Evolutionary conservation across 2,797 vertebrate genomes (phyloP), one percentile per base, ranked within the genome.

Genomic region (Valencia hispanica): DNA sequence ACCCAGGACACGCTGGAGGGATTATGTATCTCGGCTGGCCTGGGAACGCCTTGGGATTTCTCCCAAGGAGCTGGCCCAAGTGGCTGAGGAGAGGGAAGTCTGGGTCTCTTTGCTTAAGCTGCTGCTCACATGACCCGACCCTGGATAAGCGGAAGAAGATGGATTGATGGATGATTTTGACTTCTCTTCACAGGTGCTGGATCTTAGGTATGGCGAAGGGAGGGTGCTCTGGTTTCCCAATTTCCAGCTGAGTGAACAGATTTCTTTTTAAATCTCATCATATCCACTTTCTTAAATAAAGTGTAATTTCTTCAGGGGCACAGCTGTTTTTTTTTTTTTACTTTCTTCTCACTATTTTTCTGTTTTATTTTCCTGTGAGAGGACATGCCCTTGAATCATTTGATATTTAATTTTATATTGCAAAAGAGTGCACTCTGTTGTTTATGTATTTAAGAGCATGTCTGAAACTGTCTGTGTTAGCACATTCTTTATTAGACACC

Each of bases 401-500:
- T 72, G 50, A 55, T 22, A 41, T 41, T 55, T 36, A n/a, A 39
- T 9, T 51, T 50, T 22, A 71, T 51, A 53, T 39, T 53, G 48
- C 14, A 71, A 36, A 71, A 20, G 32, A 36, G 22, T 72, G 50
- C 25, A 27, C 51, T 55, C 32, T 51, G 32, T 39, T 53, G 45
- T 72, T 71, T 68, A 43, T 68, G 65, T 68, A 68, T 68, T 43
- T 68, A 41, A 43, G 65, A 68, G 39, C 61, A 65, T 22, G 61
- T 36, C 20, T 36, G 47, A 71, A 65, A 74, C 36, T 50, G 78
- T 65, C 30, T 68, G 79, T 65, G 57, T 81, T 50, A 70, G 39
- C 57, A n/a, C n/a, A 39, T 39, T 53, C 9, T 36, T 66, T 66
- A 78, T 47, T 59, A 25, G 68, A 45, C 74, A 70, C 36, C 10